Percentiles rank a stretch among this genome's conserved stretches.
Evolutionary conservation across 2,888 invertebrate genomes (phyloP).

Genomic region (Plagodis pulveraria): DNA sequence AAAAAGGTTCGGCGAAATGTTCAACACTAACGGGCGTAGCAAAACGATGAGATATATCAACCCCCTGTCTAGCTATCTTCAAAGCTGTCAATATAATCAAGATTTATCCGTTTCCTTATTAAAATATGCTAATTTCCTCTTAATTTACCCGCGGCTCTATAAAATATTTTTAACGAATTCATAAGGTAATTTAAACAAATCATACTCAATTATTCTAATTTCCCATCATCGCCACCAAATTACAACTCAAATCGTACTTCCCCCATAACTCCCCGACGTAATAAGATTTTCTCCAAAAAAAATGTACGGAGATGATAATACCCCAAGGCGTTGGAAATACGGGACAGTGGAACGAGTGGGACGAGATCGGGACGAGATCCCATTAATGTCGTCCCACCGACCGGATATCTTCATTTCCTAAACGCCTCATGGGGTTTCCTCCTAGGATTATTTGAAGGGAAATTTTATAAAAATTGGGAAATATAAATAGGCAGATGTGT

Average conservation of each 20-base stretch:
- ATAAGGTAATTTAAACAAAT: too few species aligned
- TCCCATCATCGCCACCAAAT: not conserved
- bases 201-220: too few species aligned
- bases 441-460: constrained; percentile 37
- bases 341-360: constrained; percentile 29
- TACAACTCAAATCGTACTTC: constrained; percentile 23
- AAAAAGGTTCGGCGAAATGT: too few species aligned
- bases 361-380: constrained; percentile 53
- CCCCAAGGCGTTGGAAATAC: constrained; percentile 49
- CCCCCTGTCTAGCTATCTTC: too few species aligned
- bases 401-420: constrained; percentile 76
- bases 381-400: constrained; percentile 55
- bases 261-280: constrained; percentile 31
- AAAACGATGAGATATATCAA: too few species aligned
- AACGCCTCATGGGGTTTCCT: constrained; percentile 43
- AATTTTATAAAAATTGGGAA: constrained; percentile 33
- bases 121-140: too few species aligned
- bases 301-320: constrained; percentile 44
- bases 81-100: too few species aligned
- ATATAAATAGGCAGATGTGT: constrained; percentile 1
- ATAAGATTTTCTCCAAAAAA: constrained; percentile 43
- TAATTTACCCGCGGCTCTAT: too few species aligned
- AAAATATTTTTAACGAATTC: too few species aligned
- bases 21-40: too few species aligned
- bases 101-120: too few species aligned